A percentile compares a stretch with the other conserved stretches of the same genome.
Evolutionary conservation across 2,797 vertebrate species (phyloP).

Genomic region (Philypnodon macrostomus): DNA sequence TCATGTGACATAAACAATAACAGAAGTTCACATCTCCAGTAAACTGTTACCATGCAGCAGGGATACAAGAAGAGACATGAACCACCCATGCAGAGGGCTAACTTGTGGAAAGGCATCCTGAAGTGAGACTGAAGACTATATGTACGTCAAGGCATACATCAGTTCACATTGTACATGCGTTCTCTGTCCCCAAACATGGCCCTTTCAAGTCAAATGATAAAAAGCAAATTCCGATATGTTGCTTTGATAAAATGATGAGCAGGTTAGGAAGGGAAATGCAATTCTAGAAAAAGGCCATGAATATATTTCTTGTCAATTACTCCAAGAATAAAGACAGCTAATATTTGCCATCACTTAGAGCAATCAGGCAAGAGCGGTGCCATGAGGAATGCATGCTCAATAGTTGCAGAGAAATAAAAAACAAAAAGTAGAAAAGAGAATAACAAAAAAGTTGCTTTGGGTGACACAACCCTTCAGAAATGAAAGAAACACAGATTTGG

Average conservation of each 20-base stretch:
- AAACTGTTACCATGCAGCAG: constrained; percentile 52
- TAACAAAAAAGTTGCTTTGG: constrained; percentile 26
- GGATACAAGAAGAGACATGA: constrained; percentile 16
- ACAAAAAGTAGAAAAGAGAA: constrained; percentile 32
- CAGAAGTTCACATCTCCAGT: not conserved
- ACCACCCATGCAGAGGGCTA: constrained; percentile 48
- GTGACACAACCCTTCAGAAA: constrained; percentile 43
- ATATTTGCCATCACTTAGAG: constrained; percentile 34
- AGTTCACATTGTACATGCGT: constrained; percentile 35
- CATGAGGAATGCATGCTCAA: constrained; percentile 55
- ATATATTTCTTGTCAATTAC: constrained; percentile 32
- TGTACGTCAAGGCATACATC: not conserved
- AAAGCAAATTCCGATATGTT: constrained; percentile 30
- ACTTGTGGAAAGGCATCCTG: not conserved
- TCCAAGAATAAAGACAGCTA: constrained; percentile 25
- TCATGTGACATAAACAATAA: not conserved
- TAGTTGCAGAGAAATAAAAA: constrained; percentile 22
- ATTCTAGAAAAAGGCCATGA: constrained; percentile 20
- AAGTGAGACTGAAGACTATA: not conserved
- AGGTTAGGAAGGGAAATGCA: constrained; percentile 1
- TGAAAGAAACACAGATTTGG: constrained; percentile 50
- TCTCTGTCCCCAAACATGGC: constrained; percentile 14
- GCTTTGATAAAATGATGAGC: constrained; percentile 19
- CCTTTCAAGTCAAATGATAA: constrained; percentile 25
- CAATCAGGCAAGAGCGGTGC: constrained; percentile 41